Base-by-base conservation (phyloP, 2,888 invertebrate species). In the Acronicta leporina region DNA sequence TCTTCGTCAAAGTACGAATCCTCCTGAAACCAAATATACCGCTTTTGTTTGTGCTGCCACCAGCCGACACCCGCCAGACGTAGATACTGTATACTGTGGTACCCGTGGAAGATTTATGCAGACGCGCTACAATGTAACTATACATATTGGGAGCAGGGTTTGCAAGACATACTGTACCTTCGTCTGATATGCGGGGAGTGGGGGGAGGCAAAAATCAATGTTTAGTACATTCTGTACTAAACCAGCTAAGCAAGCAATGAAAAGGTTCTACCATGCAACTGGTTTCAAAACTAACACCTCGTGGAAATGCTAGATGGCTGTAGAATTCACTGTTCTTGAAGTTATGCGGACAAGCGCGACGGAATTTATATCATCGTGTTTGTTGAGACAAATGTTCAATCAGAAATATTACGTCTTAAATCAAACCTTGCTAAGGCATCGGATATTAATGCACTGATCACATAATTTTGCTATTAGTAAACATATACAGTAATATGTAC, bases 21-120 rank as follows among this genome's bases (percentile, higher is more conserved):
- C 94, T 94, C 94, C 94, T 94, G 94, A 89, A 94, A 94, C 75
- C 89, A 94, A 92, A 94, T 83, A 87, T 82, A 87, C 85, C 86
- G 88, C 87, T 85, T 82, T 90, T 89, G 90, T 88, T 88, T 79
- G 85, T 83, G 83, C 80, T 74, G 77, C 85, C 77, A 77, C 77
- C 79, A 54, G 75, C 81, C 75, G 59, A 58, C 63, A 58, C 68
- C 71, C 68, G 82, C 86, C 88, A 92, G 90, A 92, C 89, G 88
- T 75, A 86, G 90, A 87, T 89, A 89, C 87, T 72, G 85, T 87
- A 84, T 81, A 75, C 71, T 75, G 67, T 57, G 50, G 45, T 49
- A 68, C 69, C 70, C 76, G 61, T 51, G 67, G 66, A 68, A 69
- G 60, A 63, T 62, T 68, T 64, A 74, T 68, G 64, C 72, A 63